Evolutionary conservation across 2,888 invertebrate species (phyloP), one percentile per base, ranked within the genome.

Genomic region (Ariolimax columbianus): DNA sequence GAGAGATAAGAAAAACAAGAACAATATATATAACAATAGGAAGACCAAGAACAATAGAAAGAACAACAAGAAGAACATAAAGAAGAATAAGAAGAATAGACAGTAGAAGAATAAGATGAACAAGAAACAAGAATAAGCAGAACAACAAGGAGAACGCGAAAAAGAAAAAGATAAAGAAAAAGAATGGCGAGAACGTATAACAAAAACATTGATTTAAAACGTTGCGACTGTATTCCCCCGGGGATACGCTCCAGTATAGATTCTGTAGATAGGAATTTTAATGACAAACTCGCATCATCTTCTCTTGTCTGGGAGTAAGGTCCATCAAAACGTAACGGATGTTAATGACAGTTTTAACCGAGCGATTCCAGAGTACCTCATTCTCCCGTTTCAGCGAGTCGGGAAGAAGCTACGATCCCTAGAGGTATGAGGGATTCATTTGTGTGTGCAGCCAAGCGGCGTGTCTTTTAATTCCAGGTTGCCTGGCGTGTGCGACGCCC

Each of bases 401-500:
- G 1, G 14, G 73, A 47, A 26, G 70, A 19, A 19, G 14, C 36
- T 38, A 38, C 7, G 40, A 23, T 23, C 70, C 70, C 70, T 7
- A 4, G 38, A 38, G 38, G 23, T 9, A 23, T 7, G 38, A 38
- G 40, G 38, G 19, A 73, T 47, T 73, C 73, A 73, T 73, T 73
- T 73, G n/a, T 47, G 43, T 73, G 73, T n/a, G 17, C 73, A 73
- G 47, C 14, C 73, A 47, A 9, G 73, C 73, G 43, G 26, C 73
- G 17, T 73, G n/a, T 47, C 43, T n/a, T n/a, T 6, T 43, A 30
- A 73, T 47, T 47, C 43, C 30, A 47, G 47, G 43, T 30, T 26
- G 11, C 47, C 6, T n/a, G 9, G 47, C 43, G 73, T n/a, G 43
- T 43, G 47, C 47, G 14, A 47, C 14, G 73, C 17, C 73, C n/a